Evolutionary conservation across 2,797 vertebrate genomes (phyloP).

Genomic region (Lagorchestes hirsutus): DNA sequence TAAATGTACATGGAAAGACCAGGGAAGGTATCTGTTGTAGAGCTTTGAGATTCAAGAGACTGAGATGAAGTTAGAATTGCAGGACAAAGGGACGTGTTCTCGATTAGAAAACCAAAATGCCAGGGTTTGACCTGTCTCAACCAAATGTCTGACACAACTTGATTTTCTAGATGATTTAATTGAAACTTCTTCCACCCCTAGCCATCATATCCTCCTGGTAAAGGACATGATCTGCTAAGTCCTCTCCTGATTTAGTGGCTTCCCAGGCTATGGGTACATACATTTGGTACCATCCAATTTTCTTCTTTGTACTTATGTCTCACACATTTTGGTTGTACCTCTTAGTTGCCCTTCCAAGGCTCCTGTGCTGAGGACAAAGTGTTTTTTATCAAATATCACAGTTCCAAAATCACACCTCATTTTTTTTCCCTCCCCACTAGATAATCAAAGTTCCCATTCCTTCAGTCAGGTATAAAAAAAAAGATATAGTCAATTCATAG

Average conservation of each 20-base stretch:
- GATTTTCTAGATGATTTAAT: neutral
- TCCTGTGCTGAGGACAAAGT: neutral
- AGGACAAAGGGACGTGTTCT: neutral
- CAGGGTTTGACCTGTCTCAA: neutral
- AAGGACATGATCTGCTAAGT: neutral
- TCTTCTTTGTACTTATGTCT: neutral
- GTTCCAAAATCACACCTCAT: neutral
- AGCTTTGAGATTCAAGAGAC: neutral
- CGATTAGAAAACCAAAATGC: neutral
- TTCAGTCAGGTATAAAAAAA: neutral
- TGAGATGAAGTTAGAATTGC: neutral
- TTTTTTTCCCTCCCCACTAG: slow-evolving; percentile 64
- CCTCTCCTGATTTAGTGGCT: neutral
- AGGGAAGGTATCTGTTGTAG: neutral
- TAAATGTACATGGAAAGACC: neutral
- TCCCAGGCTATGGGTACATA: neutral
- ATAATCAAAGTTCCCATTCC: slow-evolving; percentile 57
- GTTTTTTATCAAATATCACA: neutral
- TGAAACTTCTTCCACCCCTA: neutral
- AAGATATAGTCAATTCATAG: neutral
- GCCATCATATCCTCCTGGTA: neutral
- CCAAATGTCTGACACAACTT: neutral
- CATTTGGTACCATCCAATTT: neutral
- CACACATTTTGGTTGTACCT: neutral
- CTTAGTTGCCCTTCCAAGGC: neutral